These are phyloP conservation scores for Colaptes auratus DNA, from an alignment of 2,113 vertebrate species.

Conservation along the genomic window DNA sequence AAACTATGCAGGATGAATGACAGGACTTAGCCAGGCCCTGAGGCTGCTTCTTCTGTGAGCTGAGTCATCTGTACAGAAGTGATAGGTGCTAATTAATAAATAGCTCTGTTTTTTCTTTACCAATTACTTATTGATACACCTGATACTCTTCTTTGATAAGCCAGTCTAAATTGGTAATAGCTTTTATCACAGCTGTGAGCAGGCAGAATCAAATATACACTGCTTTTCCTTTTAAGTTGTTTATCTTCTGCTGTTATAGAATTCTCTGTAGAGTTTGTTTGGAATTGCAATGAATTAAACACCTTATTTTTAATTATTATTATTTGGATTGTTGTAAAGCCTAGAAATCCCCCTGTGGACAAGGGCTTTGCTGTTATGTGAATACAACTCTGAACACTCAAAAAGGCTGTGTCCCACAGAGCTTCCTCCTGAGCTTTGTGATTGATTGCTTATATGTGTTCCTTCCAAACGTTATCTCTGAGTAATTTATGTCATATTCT, in stretches of 20 bases:
- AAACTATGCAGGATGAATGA: not conserved
- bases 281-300: slow-evolving; percentile 45
- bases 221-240: slow-evolving; percentile 43
- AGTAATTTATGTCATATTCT: slow-evolving; percentile 50
- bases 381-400: not conserved
- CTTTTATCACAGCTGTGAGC: slow-evolving; percentile 40
- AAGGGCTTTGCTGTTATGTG: not conserved
- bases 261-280: slow-evolving; percentile 44
- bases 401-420: slow-evolving; percentile 3
- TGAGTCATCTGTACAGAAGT: not conserved
- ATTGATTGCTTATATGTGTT: slow-evolving; percentile 14
- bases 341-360: slow-evolving; percentile 10
- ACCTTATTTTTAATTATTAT: slow-evolving; percentile 53
- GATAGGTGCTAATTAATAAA: slow-evolving; percentile 51
- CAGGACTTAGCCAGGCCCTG: not conserved
- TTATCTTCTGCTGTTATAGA: slow-evolving; percentile 19
- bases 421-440: slow-evolving; percentile 24
- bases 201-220: not conserved
- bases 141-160: slow-evolving; percentile 35
- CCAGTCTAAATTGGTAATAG: slow-evolving; percentile 7
- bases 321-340: slow-evolving; percentile 44
- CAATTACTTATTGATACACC: slow-evolving; percentile 51
- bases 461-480: slow-evolving; percentile 30
- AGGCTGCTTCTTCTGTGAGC: not conserved
- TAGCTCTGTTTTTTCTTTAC: not conserved